Conservation (phyloP, 2,888 invertebrate genomes). For the Liodrosophila aerea region DNA sequence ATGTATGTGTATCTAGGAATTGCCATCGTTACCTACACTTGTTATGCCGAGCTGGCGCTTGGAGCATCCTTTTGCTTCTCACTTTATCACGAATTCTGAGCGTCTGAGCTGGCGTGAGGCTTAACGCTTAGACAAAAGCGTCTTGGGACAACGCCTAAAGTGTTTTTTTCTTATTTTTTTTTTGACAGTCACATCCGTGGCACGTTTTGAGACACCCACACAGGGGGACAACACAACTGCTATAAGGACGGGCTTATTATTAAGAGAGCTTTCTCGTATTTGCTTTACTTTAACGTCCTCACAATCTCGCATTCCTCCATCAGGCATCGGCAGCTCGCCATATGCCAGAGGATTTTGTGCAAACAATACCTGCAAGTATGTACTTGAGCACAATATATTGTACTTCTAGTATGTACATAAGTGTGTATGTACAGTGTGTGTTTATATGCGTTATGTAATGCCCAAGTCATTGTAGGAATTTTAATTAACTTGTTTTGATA, state of each 20-base stretch:
- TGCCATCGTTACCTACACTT: constrained; percentile 19
- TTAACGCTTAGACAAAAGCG: constrained; percentile 68
- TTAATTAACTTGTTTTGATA: constrained; percentile 71
- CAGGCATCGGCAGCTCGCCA: constrained; percentile 34
- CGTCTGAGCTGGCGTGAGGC: constrained; percentile 39
- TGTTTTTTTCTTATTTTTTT: constrained; percentile 44
- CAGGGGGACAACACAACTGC: constrained; percentile 13
- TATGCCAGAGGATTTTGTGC: constrained; percentile 48
- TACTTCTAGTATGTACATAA: background rate
- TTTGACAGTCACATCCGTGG: constrained; percentile 63
- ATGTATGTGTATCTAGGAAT: constrained; percentile 2
- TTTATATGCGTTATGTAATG: constrained; percentile 23
- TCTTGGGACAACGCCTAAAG: constrained; percentile 66
- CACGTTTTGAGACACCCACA: constrained; percentile 47
- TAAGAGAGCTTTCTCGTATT: constrained; percentile 46
- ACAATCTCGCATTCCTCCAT: constrained; percentile 30
- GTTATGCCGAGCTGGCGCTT: constrained; percentile 22
- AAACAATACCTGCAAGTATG: constrained; percentile 58
- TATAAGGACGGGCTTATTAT: constrained; percentile 62
- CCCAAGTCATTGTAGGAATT: constrained; percentile 65
- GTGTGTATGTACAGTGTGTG: constrained; percentile 6
- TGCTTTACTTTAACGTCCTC: constrained; percentile 40
- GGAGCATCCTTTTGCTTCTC: constrained; percentile 17
- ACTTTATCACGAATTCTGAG: constrained; percentile 28
- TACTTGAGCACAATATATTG: constrained; percentile 34